A percentile compares a stretch with the other conserved stretches of the same genome.
phyloP scores from a whole-genome alignment of 2,113 vertebrate genomes.

The Myrmecobius fasciatus region DNA sequence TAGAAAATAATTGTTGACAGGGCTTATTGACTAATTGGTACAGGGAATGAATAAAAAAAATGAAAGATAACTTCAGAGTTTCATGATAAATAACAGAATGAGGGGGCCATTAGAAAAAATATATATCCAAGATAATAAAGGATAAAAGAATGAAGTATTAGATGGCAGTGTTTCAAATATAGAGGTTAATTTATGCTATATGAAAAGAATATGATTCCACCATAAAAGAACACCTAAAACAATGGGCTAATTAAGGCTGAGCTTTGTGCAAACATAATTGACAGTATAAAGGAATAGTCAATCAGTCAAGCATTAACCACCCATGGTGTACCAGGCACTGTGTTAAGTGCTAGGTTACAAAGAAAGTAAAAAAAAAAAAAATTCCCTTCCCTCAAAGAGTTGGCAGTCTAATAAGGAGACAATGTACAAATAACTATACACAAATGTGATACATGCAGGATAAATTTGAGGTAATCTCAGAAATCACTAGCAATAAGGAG shows the following conservation, averaged over 20 bases:
- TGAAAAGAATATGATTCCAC: not conserved
- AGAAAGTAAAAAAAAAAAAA: not conserved
- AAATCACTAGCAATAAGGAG: slow-evolving; percentile 18
- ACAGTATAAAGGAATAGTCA: not conserved
- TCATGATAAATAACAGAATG: not conserved
- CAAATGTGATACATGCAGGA: not conserved
- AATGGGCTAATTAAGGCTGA: not conserved
- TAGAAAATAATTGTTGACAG: not conserved
- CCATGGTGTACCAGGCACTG: not conserved
- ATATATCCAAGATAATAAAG: not conserved
- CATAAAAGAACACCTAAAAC: not conserved
- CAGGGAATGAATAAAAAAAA: not conserved
- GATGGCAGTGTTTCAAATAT: not conserved
- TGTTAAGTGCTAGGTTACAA: not conserved
- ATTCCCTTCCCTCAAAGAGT: not conserved
- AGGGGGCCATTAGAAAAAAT: not conserved
- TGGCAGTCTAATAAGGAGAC: not conserved
- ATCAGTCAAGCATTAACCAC: not conserved
- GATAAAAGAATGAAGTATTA: not conserved
- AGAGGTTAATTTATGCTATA: not conserved
- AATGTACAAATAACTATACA: no score
- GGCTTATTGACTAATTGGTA: not conserved
- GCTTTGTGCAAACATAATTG: not conserved
- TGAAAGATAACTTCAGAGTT: not conserved
- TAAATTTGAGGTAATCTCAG: not conserved